Base-by-base conservation (phyloP, 2,113 vertebrate species). In the Microcebus griseorufus region DNA sequence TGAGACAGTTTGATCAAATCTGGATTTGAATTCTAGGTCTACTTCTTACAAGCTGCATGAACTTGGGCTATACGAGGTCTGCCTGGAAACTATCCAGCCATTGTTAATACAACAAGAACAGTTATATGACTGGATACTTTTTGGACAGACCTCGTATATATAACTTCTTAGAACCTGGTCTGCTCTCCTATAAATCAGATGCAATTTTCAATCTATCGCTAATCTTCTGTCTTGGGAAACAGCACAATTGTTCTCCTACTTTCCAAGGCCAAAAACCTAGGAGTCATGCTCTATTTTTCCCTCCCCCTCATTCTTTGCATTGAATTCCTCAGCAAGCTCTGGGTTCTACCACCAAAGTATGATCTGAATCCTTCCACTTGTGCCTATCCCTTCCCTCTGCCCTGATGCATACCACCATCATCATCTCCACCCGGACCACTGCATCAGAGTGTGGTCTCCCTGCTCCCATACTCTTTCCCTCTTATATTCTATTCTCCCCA, bases 21-120 rank as follows among this genome's bases (percentile, higher is more conserved):
- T 84, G 20, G 27, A 45, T 90, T 69, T 82, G n/a, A 85, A 72
- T 73, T 25, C 32, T 84, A 94, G 45, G 27, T 83, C 37, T 53
- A 1, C 14, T 48, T 93, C 64, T 42, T 39, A 34, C 8, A 76
- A 83, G 32, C 34, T 70, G 18, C 5, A 45, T 83, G 48, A 70
- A 72, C 18, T 25, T 48, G 9, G 55, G 55, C 55, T 22, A 58
- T 58, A 58, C 20, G 6, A 58, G 55, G 55, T 58, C 55, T 58
- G 55, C 22, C 55, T 7, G 1, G 55, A 58, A 58, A 58, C 1
- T 58, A 58, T 58, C 55, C 20, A 58, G 55, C 55, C 20, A 22
- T 58, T 58, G 20, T 58, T 58, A 12, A 12, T 58, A 58, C 22
- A 58, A 58, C 6, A 8, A 58, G 18, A 58, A 58, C 20, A 58